Percentiles rank a stretch among this genome's conserved stretches.
Evolutionary conservation across 2,113 vertebrate genomes (phyloP).

Genomic region (Amphiprion percula): DNA sequence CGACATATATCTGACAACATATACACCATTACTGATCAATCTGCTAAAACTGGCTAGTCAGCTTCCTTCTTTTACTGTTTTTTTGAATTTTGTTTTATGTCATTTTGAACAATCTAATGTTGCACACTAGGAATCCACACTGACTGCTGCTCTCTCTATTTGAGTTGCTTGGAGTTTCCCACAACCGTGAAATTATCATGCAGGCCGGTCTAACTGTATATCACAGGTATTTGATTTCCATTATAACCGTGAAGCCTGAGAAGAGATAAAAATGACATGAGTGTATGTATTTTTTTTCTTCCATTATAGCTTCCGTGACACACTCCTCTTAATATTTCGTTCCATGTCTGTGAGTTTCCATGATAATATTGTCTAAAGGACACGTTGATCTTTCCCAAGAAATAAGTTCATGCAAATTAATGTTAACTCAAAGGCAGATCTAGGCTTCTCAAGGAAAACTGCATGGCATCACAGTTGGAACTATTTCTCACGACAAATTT

Average conservation of each 20-base stretch:
- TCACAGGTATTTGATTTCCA: slow-evolving; percentile 35
- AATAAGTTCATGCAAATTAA: slow-evolving; percentile 1
- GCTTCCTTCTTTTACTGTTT: not conserved
- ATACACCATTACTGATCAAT: no score
- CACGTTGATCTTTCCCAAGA: not conserved
- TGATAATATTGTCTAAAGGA: not conserved
- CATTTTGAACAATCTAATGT: not conserved
- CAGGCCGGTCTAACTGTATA: slow-evolving; percentile 30
- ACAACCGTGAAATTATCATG: slow-evolving; percentile 30
- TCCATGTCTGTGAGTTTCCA: not conserved
- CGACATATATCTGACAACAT: no score
- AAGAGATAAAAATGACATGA: slow-evolving; percentile 5
- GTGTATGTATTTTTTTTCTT: not conserved
- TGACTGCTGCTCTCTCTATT: slow-evolving; percentile 1
- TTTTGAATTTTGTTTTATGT: not conserved
- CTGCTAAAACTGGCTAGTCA: no score
- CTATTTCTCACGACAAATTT: not conserved
- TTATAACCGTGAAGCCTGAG: slow-evolving; percentile 23
- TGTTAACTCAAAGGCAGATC: not conserved
- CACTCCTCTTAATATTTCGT: not conserved
- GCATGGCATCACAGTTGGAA: not conserved
- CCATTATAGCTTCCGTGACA: not conserved
- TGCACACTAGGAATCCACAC: not conserved
- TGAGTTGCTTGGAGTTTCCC: not conserved
- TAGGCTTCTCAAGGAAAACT: not conserved